Conservation (phyloP, 1,140 invertebrate species). For the Latrodectus geometricus region DNA sequence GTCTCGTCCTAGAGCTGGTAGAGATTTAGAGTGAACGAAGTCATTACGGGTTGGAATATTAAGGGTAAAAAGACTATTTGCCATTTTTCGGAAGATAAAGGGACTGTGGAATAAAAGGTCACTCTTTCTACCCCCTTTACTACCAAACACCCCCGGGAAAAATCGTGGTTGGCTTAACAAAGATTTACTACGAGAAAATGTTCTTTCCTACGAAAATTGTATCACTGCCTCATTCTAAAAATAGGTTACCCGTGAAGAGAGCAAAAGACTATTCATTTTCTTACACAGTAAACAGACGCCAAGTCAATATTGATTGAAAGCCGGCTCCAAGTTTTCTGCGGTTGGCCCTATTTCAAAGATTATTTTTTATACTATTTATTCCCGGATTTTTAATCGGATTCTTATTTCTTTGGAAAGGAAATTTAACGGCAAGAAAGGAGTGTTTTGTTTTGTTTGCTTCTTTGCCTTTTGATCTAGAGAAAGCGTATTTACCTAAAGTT, state of each 20-base stretch:
- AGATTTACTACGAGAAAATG: not conserved
- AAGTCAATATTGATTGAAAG: constrained; percentile 36
- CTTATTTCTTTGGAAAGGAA: not conserved
- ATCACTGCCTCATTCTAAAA: constrained; percentile 12
- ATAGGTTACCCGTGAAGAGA: constrained; percentile 9
- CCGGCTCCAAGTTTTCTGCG: not conserved
- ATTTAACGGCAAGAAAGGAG: too few relatives aligned
- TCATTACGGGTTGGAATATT: too few relatives aligned
- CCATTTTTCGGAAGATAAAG: not conserved
- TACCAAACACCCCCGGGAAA: not conserved
- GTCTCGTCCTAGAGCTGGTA: too few relatives aligned
- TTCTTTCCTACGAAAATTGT: not conserved
- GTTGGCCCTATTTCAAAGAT: not conserved
- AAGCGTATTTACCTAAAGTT: too few relatives aligned
- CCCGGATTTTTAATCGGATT: not conserved
- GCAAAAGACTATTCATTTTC: constrained; percentile 11
- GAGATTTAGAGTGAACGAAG: too few relatives aligned
- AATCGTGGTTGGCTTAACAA: not conserved
- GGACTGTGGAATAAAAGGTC: not conserved
- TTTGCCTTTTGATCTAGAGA: too few relatives aligned
- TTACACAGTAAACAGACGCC: constrained; percentile 19
- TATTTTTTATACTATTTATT: not conserved
- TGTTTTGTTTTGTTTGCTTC: too few relatives aligned
- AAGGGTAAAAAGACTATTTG: too few relatives aligned
- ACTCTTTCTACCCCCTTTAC: not conserved